Percentiles rank a stretch among this genome's conserved stretches.
Conservation (phyloP, 2,797 vertebrate species). For the Alectoris magna region DNA sequence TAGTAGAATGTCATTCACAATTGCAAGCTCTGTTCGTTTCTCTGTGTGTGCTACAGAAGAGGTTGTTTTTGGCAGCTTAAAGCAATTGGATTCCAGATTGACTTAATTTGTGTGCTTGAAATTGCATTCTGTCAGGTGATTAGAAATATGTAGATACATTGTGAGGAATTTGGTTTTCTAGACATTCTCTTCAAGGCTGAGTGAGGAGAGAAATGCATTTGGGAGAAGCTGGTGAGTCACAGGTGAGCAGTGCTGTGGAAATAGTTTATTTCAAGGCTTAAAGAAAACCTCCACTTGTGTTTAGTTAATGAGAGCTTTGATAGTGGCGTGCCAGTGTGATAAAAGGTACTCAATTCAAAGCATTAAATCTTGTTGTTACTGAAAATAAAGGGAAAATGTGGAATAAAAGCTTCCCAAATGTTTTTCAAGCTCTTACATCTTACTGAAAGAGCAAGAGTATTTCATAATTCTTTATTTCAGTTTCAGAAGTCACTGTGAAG, state of each 20-base stretch:
- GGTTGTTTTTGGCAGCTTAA: neutral
- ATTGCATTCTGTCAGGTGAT: neutral
- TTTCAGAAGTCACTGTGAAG: neutral
- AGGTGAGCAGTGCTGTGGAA: neutral
- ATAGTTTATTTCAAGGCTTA: neutral
- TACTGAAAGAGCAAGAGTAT: neutral
- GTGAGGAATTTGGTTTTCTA: neutral
- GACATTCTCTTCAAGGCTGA: neutral
- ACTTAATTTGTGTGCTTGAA: neutral
- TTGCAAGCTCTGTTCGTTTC: fast-evolving
- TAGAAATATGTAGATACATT: neutral
- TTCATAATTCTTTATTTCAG: neutral
- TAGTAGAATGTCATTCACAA: neutral
- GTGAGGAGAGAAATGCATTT: neutral
- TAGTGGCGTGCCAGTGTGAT: fast-evolving
- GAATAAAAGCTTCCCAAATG: neutral
- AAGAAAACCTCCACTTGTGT: neutral
- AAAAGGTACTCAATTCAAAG: neutral
- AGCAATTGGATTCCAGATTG: neutral
- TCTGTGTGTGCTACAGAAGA: neutral
- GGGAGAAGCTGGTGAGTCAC: neutral
- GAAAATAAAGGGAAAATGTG: neutral
- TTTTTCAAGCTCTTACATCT: neutral
- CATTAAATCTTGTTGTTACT: neutral
- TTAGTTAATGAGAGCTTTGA: neutral